Conservation (phyloP, 2,888 invertebrate genomes). For the Callimorpha dominula region DNA sequence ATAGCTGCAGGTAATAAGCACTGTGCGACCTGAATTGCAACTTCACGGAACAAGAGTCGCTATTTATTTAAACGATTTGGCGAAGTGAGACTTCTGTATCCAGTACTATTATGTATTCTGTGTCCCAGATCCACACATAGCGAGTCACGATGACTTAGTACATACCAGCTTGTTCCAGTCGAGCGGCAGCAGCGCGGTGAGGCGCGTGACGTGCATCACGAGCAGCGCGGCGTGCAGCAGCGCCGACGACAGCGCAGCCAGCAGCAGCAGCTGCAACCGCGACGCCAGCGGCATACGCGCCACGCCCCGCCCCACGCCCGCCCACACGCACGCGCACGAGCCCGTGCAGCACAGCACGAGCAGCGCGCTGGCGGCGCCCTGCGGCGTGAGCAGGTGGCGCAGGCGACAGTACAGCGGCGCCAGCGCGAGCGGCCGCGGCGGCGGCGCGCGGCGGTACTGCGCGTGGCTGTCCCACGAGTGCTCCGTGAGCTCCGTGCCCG, state of each 20-base stretch:
- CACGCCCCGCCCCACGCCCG: conserved; percentile 61
- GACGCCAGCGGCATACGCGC: conserved; percentile 62
- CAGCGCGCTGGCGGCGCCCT: conserved; percentile 57
- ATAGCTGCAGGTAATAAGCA: too few species aligned
- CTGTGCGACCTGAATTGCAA: too few species aligned
- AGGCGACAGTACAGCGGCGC: conserved; percentile 82
- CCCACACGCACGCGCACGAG: conserved; percentile 69
- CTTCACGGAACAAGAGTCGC: too few species aligned
- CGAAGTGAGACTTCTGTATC: too few species aligned
- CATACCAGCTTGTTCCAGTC: conserved; percentile 72
- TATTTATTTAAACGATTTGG: too few species aligned
- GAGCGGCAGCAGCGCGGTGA: conserved; percentile 76
- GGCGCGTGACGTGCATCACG: conserved; percentile 72
- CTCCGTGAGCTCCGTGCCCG: conserved; percentile 80
- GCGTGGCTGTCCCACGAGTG: conserved; percentile 86
- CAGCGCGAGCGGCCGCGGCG: conserved; percentile 71
- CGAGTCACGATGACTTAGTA: conserved; percentile 27
- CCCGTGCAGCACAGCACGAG: conserved; percentile 59
- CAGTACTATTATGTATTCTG: too few species aligned
- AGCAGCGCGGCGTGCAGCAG: conserved; percentile 76
- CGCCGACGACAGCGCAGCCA: conserved; percentile 73
- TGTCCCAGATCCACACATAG: too few species aligned
- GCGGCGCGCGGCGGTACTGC: conserved; percentile 79
- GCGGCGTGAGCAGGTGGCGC: conserved; percentile 62
- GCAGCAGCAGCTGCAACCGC: conserved; percentile 72